A percentile compares a stretch with the other conserved stretches of the same genome.
Conservation (phyloP, 2,888 invertebrate species). For the Anoplius nigerrimus region DNA sequence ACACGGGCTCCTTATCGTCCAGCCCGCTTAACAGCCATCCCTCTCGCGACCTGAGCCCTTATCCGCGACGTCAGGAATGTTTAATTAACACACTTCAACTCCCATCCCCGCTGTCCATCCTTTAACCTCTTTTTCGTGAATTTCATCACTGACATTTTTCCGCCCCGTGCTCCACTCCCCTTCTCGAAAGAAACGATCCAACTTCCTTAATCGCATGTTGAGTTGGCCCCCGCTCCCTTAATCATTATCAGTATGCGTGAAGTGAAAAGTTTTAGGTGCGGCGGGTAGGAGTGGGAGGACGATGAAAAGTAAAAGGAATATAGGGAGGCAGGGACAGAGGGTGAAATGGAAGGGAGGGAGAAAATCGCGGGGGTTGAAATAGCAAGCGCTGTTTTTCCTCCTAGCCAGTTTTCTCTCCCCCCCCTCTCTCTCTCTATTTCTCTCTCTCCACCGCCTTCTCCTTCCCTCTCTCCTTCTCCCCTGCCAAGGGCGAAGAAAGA, state of each 20-base stretch:
- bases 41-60: constrained; percentile 14
- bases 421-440: background rate
- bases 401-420: constrained; percentile 5
- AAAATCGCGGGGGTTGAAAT: too few species aligned
- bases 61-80: constrained; percentile 45
- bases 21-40: constrained; percentile 11
- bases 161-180: constrained; percentile 15
- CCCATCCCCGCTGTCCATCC: too few species aligned
- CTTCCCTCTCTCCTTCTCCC: too few species aligned
- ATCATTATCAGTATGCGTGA: constrained; percentile 43
- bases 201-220: constrained; percentile 52
- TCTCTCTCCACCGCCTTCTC: constrained; percentile 2
- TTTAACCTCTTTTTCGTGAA: constrained; percentile 39
- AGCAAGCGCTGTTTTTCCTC: background rate
- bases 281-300: constrained; percentile 14
- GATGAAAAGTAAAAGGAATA: too few species aligned
- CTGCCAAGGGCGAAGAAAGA: background rate
- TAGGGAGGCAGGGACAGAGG: too few species aligned
- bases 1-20: constrained; percentile 12
- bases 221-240: constrained; percentile 33
- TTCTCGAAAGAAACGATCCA: constrained; percentile 36
- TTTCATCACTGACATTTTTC: constrained; percentile 53
- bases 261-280: constrained; percentile 38
- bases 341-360: background rate
- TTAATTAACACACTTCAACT: constrained; percentile 56